phyloP scores from a whole-genome alignment of 2,888 invertebrate species.

The Gisinianus flammeolus region DNA sequence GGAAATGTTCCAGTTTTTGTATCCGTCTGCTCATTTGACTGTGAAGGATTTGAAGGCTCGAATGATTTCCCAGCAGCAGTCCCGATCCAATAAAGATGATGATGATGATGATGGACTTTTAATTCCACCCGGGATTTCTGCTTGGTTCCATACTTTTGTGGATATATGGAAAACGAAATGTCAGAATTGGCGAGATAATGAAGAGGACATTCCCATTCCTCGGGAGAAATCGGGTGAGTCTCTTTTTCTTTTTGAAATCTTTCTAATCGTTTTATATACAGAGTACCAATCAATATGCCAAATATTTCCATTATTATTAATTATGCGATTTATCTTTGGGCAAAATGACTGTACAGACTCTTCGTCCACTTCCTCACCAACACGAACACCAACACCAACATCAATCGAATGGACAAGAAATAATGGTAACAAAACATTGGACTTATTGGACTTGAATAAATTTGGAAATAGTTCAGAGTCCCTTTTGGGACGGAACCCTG shows the following conservation, averaged over 20 bases:
- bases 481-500: neutral
- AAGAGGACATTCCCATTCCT: neutral
- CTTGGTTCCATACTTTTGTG: neutral
- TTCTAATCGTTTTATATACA: too few species aligned
- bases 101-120: neutral
- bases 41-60: neutral
- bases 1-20: slow-evolving; percentile 24
- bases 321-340: neutral
- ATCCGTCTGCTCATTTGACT: slow-evolving; percentile 17
- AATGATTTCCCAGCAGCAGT: too few species aligned
- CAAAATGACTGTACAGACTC: neutral
- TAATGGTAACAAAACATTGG: too few species aligned
- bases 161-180: neutral
- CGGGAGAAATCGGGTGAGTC: neutral
- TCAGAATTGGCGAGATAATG: neutral
- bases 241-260: too few species aligned
- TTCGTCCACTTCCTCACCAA: neutral
- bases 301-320: neutral
- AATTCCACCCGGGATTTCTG: neutral
- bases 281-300: too few species aligned
- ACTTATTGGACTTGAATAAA: too few species aligned
- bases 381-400: neutral
- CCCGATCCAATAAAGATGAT: neutral
- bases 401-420: too few species aligned
- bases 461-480: neutral